phyloP scores from a whole-genome alignment of 2,113 vertebrate species.

The Dipodomys merriami region DNA sequence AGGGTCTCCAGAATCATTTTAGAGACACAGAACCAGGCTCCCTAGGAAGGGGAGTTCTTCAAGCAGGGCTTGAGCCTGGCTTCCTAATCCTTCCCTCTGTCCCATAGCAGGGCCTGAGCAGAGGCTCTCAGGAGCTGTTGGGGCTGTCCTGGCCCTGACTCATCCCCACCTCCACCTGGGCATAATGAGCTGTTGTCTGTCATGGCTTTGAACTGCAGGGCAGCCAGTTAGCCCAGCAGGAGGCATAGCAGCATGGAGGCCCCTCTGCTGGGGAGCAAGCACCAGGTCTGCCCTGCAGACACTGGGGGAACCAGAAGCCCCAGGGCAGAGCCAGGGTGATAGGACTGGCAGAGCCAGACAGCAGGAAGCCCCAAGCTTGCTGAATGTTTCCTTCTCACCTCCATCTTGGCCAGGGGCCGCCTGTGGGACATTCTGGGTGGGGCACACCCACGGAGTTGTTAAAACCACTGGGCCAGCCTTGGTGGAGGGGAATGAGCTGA shows the following conservation, averaged over 20 bases:
- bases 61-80: not conserved
- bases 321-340: not conserved
- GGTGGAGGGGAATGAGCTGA: not conserved
- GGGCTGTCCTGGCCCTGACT: constrained; percentile 37
- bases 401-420: not conserved
- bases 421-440: not conserved
- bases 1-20: not conserved
- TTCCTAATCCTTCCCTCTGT: not conserved
- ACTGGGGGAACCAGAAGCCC: not conserved
- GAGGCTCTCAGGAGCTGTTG: not conserved
- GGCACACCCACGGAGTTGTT: constrained; percentile 33
- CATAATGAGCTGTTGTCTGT: not conserved
- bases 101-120: not conserved
- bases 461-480: not conserved
- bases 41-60: not conserved
- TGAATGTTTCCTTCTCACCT: not conserved
- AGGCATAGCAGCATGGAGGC: not conserved
- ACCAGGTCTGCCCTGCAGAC: not conserved
- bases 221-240: not conserved
- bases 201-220: constrained; percentile 35
- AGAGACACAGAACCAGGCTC: not conserved
- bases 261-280: not conserved
- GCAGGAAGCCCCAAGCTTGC: not conserved
- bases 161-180: not conserved
- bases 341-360: not conserved